Percentiles rank a stretch among this genome's conserved stretches.
phyloP scores from a whole-genome alignment of 2,797 vertebrate genomes.

The Lepidocolaptes lacrymiger region DNA sequence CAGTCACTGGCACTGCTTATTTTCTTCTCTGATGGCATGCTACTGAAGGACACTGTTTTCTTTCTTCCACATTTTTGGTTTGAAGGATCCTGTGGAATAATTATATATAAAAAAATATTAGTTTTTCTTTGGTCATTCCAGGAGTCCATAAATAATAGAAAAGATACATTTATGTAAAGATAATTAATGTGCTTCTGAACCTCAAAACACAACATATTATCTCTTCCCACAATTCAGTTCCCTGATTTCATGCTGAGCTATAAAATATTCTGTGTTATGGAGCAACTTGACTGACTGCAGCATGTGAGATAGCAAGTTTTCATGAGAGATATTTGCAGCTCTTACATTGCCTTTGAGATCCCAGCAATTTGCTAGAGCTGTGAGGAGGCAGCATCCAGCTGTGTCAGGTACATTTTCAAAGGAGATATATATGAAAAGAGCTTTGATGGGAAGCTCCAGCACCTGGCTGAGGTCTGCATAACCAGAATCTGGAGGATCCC shows the following conservation, averaged over 20 bases:
- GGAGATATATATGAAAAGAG: neutral
- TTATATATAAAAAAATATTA: neutral
- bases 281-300: neutral
- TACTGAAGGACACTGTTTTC: slow-evolving; percentile 98
- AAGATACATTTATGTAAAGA: neutral
- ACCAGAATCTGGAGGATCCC: neutral
- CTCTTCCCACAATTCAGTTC: neutral
- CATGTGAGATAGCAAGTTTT: neutral
- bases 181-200: slow-evolving; percentile 3
- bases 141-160: neutral
- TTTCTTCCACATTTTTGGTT: slow-evolving; percentile 92
- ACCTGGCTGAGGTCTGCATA: neutral
- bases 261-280: neutral
- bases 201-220: neutral
- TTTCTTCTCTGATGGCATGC: slow-evolving; percentile 98
- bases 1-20: slow-evolving; percentile 96
- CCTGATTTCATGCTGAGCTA: neutral
- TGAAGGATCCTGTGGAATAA: slow-evolving; percentile 87
- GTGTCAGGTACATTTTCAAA: neutral
- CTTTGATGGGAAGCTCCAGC: neutral
- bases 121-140: neutral
- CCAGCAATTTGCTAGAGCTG: neutral
- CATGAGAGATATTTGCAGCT: neutral
- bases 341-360: neutral
- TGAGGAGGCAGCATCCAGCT: neutral